Percentiles rank a stretch among this genome's conserved stretches.
Evolutionary conservation across 2,797 vertebrate species (phyloP).

Genomic region (Meriones psammophilus): DNA sequence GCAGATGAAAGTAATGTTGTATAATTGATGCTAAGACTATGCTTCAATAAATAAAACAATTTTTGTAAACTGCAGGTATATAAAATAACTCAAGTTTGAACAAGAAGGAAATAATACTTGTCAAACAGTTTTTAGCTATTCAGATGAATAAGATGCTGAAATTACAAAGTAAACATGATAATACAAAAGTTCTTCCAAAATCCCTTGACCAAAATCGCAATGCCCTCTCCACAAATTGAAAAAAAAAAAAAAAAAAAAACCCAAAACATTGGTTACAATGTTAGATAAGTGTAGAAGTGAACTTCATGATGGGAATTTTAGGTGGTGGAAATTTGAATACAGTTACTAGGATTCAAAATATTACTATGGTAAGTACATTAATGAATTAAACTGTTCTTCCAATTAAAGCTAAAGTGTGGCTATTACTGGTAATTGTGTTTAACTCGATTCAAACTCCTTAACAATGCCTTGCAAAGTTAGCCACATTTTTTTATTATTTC

Average conservation of each 20-base stretch:
- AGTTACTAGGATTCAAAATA: not conserved
- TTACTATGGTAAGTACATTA: not conserved
- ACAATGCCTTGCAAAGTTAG: not conserved
- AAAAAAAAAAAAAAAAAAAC: no score
- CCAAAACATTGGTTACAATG: not conserved
- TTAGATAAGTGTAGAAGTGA: not conserved
- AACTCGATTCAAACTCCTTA: not conserved
- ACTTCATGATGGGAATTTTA: not conserved
- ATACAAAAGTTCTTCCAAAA: conserved; percentile 69
- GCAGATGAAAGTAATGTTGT: conserved; percentile 20
- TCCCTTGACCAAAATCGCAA: conserved; percentile 74
- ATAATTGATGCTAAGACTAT: not conserved
- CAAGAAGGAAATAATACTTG: conserved; percentile 45
- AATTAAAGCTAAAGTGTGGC: not conserved
- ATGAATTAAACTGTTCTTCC: not conserved
- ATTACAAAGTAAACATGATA: conserved; percentile 2
- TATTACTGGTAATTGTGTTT: not conserved
- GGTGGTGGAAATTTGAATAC: not conserved
- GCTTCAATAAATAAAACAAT: not conserved
- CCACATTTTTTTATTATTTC: not conserved
- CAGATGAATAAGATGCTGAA: conserved; percentile 53
- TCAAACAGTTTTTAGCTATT: conserved; percentile 55
- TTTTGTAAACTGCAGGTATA: not conserved
- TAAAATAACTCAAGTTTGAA: conserved; percentile 61
- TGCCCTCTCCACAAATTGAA: not conserved